Conservation (phyloP, 2,888 invertebrate genomes). For the Heliothis peltigera region DNA sequence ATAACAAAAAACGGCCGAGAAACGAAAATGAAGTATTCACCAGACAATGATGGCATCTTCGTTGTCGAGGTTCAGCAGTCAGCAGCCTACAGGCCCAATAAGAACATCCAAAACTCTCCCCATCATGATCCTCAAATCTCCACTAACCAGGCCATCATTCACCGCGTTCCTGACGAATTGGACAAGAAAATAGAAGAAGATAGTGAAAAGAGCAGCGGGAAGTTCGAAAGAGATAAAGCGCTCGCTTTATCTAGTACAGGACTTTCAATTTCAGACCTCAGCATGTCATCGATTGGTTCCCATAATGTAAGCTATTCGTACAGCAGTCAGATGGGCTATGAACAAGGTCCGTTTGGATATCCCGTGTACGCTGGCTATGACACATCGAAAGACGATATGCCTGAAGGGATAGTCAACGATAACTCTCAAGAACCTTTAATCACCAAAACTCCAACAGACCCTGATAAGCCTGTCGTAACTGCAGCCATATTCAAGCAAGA, state of each 20-base stretch:
- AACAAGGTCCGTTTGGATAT: constrained; percentile 93
- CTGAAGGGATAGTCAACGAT: constrained; percentile 80
- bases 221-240: constrained; percentile 81
- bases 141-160: constrained; percentile 86
- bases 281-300: constrained; percentile 92
- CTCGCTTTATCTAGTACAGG: constrained; percentile 92
- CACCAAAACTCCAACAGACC: constrained; percentile 85
- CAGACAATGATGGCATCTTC: constrained; percentile 93
- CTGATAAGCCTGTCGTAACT: constrained; percentile 92
- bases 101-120: constrained; percentile 74
- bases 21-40: constrained; percentile 93
- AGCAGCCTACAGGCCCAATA: constrained; percentile 79
- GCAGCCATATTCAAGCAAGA: constrained; percentile 92
- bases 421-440: constrained; percentile 87
- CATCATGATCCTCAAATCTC: constrained; percentile 84
- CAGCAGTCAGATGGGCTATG: constrained; percentile 94
- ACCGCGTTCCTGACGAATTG: constrained; percentile 82
- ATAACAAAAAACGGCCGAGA: constrained; percentile 92
- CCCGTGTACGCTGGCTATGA: constrained; percentile 91
- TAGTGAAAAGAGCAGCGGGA: constrained; percentile 75
- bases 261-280: constrained; percentile 94
- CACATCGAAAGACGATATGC: constrained; percentile 78
- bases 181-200: constrained; percentile 80
- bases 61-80: constrained; percentile 92
- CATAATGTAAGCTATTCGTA: constrained; percentile 94